These are phyloP conservation scores for Latrodectus hesperus DNA, from an alignment of 2,888 invertebrate genomes.

Conservation along the genomic window DNA sequence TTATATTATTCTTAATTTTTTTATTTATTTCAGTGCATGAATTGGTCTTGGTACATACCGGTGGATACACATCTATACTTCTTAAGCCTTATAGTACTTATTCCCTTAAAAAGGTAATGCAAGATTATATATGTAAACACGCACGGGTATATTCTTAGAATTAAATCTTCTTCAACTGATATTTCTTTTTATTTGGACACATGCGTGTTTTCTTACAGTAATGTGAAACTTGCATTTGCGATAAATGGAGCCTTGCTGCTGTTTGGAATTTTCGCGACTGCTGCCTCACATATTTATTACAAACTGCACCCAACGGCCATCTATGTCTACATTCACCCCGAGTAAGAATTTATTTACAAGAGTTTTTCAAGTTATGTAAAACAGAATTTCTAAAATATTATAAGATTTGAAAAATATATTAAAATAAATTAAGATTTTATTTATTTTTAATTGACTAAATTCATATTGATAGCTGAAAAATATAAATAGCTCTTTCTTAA, in stretches of 20 bases:
- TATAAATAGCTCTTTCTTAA: neutral
- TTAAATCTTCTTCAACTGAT: neutral
- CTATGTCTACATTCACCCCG: conserved; percentile 21
- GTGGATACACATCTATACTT: conserved; percentile 60
- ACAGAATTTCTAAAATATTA: too few species aligned
- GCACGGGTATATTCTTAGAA: neutral
- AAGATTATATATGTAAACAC: too few species aligned
- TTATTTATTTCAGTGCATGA: conserved; percentile 34
- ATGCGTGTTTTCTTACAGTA: conserved; percentile 18
- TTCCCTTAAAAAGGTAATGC: conserved; percentile 54
- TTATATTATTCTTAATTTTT: neutral
- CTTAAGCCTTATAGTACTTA: conserved; percentile 31
- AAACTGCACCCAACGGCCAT: conserved; percentile 31
- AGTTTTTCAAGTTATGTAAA: too few species aligned
- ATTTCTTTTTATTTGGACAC: neutral
- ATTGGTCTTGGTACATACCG: conserved; percentile 61
- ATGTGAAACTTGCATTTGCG: conserved; percentile 34
- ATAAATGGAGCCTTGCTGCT: conserved; percentile 23
- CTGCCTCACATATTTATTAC: conserved; percentile 25
- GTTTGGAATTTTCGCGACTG: conserved; percentile 19
- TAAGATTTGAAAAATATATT: too few species aligned
- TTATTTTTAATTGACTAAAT: too few species aligned
- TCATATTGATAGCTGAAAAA: too few species aligned
- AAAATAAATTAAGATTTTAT: too few species aligned
- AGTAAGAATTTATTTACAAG: conserved; percentile 21